phyloP scores from a whole-genome alignment of 1,140 invertebrate genomes.

The Heliconius hewitsoni region DNA sequence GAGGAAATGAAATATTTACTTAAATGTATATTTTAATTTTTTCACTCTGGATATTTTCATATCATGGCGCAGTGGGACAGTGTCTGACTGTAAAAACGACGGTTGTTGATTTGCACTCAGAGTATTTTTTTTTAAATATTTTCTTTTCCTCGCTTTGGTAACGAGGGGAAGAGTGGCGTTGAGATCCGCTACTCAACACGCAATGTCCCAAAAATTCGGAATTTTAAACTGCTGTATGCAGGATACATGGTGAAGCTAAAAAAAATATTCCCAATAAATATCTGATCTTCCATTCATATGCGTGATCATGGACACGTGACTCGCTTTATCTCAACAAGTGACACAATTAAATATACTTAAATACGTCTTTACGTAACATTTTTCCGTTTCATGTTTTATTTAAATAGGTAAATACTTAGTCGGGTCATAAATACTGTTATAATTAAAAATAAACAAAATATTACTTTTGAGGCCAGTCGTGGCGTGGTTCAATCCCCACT shows the following conservation, averaged over 20 bases:
- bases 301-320: not conserved
- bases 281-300: not conserved
- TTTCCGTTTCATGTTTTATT: not conserved
- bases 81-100: no score
- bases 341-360: slow-evolving; percentile 4
- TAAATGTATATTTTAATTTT: no score
- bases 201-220: no score
- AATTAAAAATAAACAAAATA: no score
- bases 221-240: not conserved
- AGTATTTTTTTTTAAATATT: not conserved
- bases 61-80: no score
- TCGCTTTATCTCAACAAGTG: not conserved
- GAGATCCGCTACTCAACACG: no score
- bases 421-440: no score
- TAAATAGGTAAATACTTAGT: not conserved
- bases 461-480: no score
- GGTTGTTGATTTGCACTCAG: not conserved
- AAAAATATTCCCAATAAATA: not conserved
- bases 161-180: not conserved
- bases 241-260: not conserved
- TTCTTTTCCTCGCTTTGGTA: not conserved
- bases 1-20: no score
- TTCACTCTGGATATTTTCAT: no score
- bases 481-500: no score
- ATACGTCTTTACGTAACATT: slow-evolving; percentile 4